These are phyloP conservation scores for Poecilia velifera DNA, from an alignment of 2,797 vertebrate species.

Conservation along the genomic window DNA sequence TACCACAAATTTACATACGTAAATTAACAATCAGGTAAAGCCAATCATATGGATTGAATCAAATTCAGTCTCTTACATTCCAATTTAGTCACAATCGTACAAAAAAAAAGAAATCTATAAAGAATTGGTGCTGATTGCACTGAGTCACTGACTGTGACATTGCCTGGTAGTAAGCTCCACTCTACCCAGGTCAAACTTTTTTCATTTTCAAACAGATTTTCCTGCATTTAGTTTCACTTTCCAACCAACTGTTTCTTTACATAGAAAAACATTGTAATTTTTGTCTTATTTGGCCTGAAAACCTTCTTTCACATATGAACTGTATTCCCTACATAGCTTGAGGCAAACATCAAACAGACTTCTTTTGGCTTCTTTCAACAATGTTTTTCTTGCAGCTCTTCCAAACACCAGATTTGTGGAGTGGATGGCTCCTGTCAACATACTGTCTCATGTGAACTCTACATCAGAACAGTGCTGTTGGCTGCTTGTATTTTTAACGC, in stretches of 20 bases:
- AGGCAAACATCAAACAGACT: neutral
- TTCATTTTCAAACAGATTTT: neutral
- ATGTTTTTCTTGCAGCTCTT: neutral
- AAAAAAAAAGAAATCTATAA: neutral
- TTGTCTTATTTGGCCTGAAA: neutral
- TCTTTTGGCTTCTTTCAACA: neutral
- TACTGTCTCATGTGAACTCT: neutral
- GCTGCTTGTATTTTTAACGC: neutral
- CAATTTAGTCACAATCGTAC: neutral
- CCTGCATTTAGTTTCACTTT: neutral
- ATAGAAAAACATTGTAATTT: neutral
- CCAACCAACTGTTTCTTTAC: neutral
- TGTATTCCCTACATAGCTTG: no score
- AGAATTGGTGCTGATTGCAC: neutral
- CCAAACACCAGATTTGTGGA: neutral
- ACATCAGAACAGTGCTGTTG: neutral
- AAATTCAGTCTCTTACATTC: neutral
- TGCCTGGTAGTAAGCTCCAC: neutral
- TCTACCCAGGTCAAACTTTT: neutral
- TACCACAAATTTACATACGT: neutral
- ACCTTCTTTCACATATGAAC: no score
- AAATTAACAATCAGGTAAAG: neutral
- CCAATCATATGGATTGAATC: neutral
- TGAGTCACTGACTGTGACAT: neutral
- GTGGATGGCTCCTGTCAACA: neutral